Evolutionary conservation across 2,888 invertebrate species (phyloP), one percentile per base, ranked within the genome.

Genomic region (Dascillus cervinus): DNA sequence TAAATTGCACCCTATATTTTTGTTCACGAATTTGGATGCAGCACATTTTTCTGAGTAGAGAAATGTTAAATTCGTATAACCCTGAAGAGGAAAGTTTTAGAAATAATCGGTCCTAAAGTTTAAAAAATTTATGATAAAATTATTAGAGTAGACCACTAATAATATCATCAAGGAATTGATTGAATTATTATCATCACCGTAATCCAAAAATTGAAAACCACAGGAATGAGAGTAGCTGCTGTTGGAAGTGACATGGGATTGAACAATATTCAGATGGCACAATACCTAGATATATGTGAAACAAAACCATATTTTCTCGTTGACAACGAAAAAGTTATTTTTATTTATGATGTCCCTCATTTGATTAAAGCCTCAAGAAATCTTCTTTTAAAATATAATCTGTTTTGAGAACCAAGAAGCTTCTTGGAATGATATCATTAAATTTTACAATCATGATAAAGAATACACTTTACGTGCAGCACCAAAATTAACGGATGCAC

Each of bases 321-420:
- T 1, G 13, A 34, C 11, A 10, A 26, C 3, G 4, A 26, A 8
- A 34, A 34, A 34, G 14, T 37, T 2, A 21, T 38, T 22, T 39
- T 37, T 28, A 19, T 41, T 6, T 41, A 32, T 26, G 40, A 41
- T 22, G 14, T 32, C 2, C 39, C 43, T 3, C 36, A 38, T 22
- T 13, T 41, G 8, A 11, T 41, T 9, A 41, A 41, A 29, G 26
- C 38, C 3, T 33, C 26, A 2, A 22, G 39, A 24, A 43, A 39
- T 30, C 34, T 21, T 11, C 19, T 39, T 10, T 24, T 43, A 9
- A 32, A 34, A n/a, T 9, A 37, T 28, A 12, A 11, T 15, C 35
- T 4, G 22, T 6, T 26, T 21, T 24, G 28, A 29, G 13, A 17
- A 11, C 8, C 11, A 34, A 4, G 22, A 21, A 11, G 26, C 27